Evolutionary conservation across 2,888 invertebrate genomes (phyloP), one percentile per base, ranked within the genome.

Genomic region (Megastigmus dorsalis): DNA sequence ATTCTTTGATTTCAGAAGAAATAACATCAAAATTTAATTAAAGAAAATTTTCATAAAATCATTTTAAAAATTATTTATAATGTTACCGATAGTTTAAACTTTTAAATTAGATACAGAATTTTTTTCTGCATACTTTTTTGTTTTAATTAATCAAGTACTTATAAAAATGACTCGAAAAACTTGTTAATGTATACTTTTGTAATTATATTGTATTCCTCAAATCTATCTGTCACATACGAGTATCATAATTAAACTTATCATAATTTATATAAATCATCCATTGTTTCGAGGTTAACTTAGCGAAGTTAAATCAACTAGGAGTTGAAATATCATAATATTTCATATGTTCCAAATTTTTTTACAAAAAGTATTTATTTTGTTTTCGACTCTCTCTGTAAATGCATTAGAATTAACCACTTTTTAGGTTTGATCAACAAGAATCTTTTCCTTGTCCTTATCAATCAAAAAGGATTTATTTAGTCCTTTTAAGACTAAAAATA

Each of bases 261-360:
- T 20, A 50, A 28, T 13, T 50, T 38, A 30, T 23, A 50, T 10
- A 23, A 7, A 28, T 54, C 1, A 33, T 68, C 26, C 23, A 26
- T 63, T 54, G 52, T 54, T 63, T 54, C 26, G 50, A 45, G 57
- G 30, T 57, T 30, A 30, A 41, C 3, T 18, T 38, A 55, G 3
- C 43, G 57, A 71, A 71, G 3, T 65, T 41, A 33, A 63, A 55
- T 26, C 33, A 48, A 55, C 13, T 50, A 48, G 2, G 1, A 41
- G 13, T 41, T 18, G 26, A 30, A 43, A 30, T 38, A 15, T n/a
- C 55, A 57, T 15, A 0, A n/a, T n/a, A n/a, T n/a, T 63, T 23
- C 13, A 41, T 23, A 38, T 10, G 10, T 20, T 7, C 52, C 18
- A 1, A 52, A n/a, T 18, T 33, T 33, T 23, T 45, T 38, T 57